phyloP scores from a whole-genome alignment of 2,888 invertebrate genomes.

The Ceraclea dissimilis region DNA sequence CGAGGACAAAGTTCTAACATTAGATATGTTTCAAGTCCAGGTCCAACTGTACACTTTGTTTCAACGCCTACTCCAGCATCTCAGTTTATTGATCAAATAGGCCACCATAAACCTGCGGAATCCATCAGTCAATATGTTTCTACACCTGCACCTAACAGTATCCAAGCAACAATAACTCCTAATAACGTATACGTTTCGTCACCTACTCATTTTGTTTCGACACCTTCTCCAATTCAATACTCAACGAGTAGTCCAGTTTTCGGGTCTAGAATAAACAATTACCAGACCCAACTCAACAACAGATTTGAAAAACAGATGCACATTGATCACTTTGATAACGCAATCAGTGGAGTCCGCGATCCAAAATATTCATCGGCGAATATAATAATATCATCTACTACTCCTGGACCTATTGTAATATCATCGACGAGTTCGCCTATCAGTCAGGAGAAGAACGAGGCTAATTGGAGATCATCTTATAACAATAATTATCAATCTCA shows the following conservation, averaged over 20 bases:
- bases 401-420: slow-evolving; percentile 14
- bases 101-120: slow-evolving; percentile 28
- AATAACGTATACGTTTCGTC: slow-evolving; percentile 36
- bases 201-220: slow-evolving; percentile 40
- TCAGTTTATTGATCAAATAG: slow-evolving; percentile 28
- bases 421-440: slow-evolving; percentile 12
- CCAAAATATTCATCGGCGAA: slow-evolving; percentile 27
- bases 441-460: slow-evolving; percentile 11
- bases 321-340: slow-evolving; percentile 43
- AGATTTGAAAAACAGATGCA: slow-evolving; percentile 33
- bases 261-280: slow-evolving; percentile 30
- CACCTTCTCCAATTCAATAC: slow-evolving; percentile 35
- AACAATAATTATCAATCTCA: background rate
- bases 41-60: slow-evolving; percentile 35
- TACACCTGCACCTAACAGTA: slow-evolving; percentile 29
- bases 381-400: slow-evolving; percentile 14
- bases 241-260: slow-evolving; percentile 36
- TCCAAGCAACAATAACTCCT: slow-evolving; percentile 30
- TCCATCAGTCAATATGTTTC: slow-evolving; percentile 37
- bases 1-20: slow-evolving; percentile 1
- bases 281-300: slow-evolving; percentile 34
- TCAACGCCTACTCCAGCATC: slow-evolving; percentile 15
- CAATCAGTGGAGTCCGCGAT: slow-evolving; percentile 39
- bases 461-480: slow-evolving; percentile 15
- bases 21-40: slow-evolving; percentile 31